Conservation (phyloP, 2,888 invertebrate genomes). For the Drosophila formosana region DNA sequence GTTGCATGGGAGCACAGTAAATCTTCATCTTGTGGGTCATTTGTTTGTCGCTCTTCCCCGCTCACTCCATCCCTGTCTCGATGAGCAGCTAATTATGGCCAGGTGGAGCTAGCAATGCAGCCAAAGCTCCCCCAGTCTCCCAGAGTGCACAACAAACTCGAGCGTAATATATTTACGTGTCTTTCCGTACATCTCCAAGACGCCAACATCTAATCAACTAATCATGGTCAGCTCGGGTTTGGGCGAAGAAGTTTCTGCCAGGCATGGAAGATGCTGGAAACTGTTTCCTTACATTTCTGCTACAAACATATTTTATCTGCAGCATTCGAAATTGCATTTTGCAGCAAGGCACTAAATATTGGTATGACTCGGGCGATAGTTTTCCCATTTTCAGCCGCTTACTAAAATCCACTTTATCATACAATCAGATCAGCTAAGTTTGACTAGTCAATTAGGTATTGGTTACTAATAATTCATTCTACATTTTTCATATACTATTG, state of each 20-base stretch:
- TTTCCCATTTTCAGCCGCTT: background rate
- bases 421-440: no score
- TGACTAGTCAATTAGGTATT: no score
- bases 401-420: background rate
- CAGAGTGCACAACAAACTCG: conserved; percentile 93
- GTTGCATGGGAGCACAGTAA: conserved; percentile 75
- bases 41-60: conserved; percentile 39
- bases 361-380: background rate
- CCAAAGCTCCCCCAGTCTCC: conserved; percentile 91
- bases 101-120: conserved; percentile 60
- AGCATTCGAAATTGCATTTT: background rate
- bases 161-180: conserved; percentile 97
- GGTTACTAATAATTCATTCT: no score
- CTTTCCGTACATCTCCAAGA: conserved; percentile 93
- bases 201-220: conserved; percentile 96
- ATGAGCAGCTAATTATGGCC: conserved; percentile 58
- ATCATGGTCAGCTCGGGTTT: conserved; percentile 95
- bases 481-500: no score
- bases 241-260: background rate
- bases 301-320: conserved; percentile 3
- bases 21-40: conserved; percentile 72
- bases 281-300: background rate
- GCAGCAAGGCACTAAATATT: background rate
- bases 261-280: background rate
- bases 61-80: conserved; percentile 1